A percentile compares a stretch with the other conserved stretches of the same genome.
Evolutionary conservation across 2,797 vertebrate species (phyloP).

Genomic region (Tadarida brasiliensis): DNA sequence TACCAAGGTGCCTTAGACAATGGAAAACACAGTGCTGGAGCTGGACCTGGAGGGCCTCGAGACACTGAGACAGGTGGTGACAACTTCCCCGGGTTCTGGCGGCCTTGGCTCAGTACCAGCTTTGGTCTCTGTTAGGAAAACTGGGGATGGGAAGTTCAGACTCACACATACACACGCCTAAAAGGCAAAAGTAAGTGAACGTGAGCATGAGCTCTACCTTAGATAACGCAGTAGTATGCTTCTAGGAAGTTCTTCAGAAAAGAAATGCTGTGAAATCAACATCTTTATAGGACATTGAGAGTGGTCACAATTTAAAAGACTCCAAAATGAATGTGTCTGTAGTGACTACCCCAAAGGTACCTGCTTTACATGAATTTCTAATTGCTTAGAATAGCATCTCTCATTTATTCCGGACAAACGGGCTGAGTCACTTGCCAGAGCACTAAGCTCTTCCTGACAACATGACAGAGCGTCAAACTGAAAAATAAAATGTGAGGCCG

Average conservation of each 20-base stretch:
- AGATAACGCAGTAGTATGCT: neutral
- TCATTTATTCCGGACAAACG: constrained; percentile 62
- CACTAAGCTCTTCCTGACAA: constrained; percentile 45
- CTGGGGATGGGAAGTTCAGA: neutral
- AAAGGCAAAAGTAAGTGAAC: constrained; percentile 1
- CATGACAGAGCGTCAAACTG: constrained; percentile 34
- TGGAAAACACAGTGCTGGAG: neutral
- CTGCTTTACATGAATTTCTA: constrained; percentile 46
- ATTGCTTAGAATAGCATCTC: constrained; percentile 1
- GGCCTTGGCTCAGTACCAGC: neutral
- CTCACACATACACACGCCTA: neutral
- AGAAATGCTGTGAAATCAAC: constrained; percentile 24
- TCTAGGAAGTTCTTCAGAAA: constrained; percentile 42
- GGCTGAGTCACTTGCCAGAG: constrained; percentile 64
- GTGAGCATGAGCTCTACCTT: neutral
- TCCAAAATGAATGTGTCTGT: neutral
- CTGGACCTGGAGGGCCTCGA: neutral
- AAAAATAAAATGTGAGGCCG: neutral
- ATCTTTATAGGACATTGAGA: neutral
- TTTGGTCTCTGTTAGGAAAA: neutral
- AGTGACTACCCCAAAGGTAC: neutral
- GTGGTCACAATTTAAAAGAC: neutral
- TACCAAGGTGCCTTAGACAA: neutral
- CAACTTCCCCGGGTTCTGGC: neutral
- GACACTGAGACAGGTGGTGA: neutral